phyloP scores from a whole-genome alignment of 2,113 vertebrate genomes.

The Oncorhynchus masou region DNA sequence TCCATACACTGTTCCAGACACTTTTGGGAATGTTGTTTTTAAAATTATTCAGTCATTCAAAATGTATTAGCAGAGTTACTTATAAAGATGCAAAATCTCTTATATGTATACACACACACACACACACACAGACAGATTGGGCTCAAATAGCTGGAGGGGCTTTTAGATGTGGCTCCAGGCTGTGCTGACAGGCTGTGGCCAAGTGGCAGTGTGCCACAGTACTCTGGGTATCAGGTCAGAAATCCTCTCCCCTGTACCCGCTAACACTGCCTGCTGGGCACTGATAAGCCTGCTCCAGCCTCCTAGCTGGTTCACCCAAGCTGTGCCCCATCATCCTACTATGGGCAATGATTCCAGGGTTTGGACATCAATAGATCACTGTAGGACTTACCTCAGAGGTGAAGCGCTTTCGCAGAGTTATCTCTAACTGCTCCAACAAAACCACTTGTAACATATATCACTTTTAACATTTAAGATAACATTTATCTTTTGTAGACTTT shows the following conservation, averaged over 20 bases:
- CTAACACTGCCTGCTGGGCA: not conserved
- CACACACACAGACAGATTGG: not conserved
- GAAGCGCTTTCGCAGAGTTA: too few relatives aligned
- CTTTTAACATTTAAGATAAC: too few relatives aligned
- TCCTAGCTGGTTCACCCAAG: not conserved
- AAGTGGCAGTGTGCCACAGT: not conserved
- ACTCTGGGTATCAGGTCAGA: constrained; percentile 6
- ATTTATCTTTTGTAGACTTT: too few relatives aligned
- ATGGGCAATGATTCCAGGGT: not conserved
- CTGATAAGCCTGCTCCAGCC: not conserved
- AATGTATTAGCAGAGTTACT: not conserved
- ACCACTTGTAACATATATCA: not conserved
- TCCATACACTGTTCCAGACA: too few relatives aligned
- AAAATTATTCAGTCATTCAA: not conserved
- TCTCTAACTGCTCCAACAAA: not conserved
- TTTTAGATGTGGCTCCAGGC: not conserved
- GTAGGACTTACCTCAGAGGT: not conserved
- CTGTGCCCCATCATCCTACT: too few relatives aligned
- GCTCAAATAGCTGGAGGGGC: not conserved
- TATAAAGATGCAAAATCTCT: not conserved
- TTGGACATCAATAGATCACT: not conserved
- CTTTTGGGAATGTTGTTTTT: not conserved
- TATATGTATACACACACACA: not conserved
- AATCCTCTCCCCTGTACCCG: not conserved
- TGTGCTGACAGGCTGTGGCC: not conserved